A percentile compares a stretch with the other conserved stretches of the same genome.
These are phyloP conservation scores for Ptychadena robeensis DNA, from an alignment of 2,797 vertebrate genomes.

Conservation along the genomic window DNA sequence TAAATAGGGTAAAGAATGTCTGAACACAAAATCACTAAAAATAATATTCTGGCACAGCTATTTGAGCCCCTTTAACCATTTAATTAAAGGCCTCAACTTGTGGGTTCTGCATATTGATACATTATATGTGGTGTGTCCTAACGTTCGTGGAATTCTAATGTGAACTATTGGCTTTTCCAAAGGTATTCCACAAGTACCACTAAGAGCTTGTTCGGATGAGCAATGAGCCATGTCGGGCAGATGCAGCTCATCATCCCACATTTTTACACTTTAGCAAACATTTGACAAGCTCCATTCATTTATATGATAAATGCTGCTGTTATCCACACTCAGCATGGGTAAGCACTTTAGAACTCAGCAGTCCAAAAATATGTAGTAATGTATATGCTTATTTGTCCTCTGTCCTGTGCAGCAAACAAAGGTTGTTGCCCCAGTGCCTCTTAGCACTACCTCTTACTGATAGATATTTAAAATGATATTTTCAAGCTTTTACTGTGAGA, in stretches of 20 bases:
- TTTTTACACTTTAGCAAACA: neutral
- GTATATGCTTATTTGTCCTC: neutral
- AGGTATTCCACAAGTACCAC: neutral
- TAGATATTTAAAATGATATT: too few species aligned
- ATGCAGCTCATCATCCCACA: neutral
- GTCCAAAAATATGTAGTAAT: neutral
- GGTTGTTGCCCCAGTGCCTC: neutral
- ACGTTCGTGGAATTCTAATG: neutral
- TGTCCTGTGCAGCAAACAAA: neutral
- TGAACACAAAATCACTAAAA: too few species aligned
- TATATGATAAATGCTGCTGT: neutral
- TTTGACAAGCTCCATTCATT: slow-evolving; percentile 6
- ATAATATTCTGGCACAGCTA: too few species aligned
- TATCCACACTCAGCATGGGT: neutral
- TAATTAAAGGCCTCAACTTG: too few species aligned
- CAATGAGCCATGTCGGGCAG: neutral
- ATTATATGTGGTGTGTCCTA: neutral
- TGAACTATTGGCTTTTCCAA: neutral
- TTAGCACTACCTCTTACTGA: neutral
- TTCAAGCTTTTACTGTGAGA: too few species aligned
- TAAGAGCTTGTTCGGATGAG: neutral
- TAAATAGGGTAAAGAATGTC: too few species aligned
- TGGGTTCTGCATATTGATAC: too few species aligned
- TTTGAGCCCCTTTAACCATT: too few species aligned
- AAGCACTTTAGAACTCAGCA: neutral